phyloP scores from a whole-genome alignment of 2,888 invertebrate species.

The Pristionchus fissidentatus region DNA sequence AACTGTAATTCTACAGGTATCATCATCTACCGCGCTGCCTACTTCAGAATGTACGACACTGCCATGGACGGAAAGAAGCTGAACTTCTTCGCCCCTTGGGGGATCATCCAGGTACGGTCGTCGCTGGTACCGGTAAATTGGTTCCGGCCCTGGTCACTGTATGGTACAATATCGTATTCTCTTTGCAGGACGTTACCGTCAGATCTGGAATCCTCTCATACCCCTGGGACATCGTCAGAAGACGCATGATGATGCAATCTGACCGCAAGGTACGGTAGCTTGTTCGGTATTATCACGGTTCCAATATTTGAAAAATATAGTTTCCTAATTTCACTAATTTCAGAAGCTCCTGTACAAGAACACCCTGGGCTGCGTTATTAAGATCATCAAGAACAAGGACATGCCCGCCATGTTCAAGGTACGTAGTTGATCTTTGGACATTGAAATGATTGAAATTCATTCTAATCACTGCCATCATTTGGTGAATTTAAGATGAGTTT shows the following conservation, averaged over 20 bases:
- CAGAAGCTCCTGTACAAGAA: conserved; percentile 89
- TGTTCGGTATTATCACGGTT: no score
- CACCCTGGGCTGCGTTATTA: conserved; percentile 91
- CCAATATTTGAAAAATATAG: no score
- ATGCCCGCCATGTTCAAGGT: conserved; percentile 50
- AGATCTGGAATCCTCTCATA: conserved; percentile 93
- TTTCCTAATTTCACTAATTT: no score
- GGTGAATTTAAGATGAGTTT: no score
- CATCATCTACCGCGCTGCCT: conserved; percentile 92
- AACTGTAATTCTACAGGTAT: conserved; percentile 79
- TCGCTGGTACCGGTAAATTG: no score
- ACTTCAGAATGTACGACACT: conserved; percentile 96
- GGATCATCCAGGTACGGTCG: conserved; percentile 79
- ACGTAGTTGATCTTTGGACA: no score
- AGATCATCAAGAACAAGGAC: conserved; percentile 89
- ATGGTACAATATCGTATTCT: background rate
- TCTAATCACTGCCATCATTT: no score
- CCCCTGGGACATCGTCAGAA: conserved; percentile 94
- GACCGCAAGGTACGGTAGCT: conserved; percentile 90
- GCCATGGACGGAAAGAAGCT: conserved; percentile 89
- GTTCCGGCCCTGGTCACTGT: no score
- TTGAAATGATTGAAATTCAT: no score
- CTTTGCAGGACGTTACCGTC: conserved; percentile 82
- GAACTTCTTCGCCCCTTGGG: conserved; percentile 91
- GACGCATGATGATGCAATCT: conserved; percentile 99